Base-by-base conservation (phyloP, 2,113 vertebrate genomes). In the Origma solitaria region DNA sequence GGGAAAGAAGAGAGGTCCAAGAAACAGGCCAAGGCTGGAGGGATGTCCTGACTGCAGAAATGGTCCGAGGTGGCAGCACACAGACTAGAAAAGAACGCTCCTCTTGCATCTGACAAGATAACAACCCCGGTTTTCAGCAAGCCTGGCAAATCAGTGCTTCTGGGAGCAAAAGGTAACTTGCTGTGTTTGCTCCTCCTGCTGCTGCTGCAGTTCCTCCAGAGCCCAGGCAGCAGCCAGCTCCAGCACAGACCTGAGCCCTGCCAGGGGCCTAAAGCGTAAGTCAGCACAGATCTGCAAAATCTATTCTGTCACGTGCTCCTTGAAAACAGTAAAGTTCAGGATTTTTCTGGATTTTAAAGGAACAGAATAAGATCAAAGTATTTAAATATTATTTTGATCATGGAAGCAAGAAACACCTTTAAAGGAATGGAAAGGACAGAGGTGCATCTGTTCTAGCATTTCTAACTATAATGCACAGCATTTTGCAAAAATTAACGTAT, bases 231-330 rank as follows among this genome's bases (percentile, higher is more conserved):
- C 42, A 87, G 57, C 42, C 69, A 66, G 38, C 53, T 33, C 8
- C 1, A 19, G n/a, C 60, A n/a, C 69, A 38, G 31, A n/a, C 17
- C 45, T 40, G 28, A 54, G 6, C 38, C 16, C 30, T 57, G 35
- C 73, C 18, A 61, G 42, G 2, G 8, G 30, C 30, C 57, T n/a
- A 8, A 2, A 18, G 44, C 27, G 4, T 3, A 40, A 30, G 4
- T 2, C 61, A 75, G 38, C 4, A 1, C 50, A 62, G 17, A 35
- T 3, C 56, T 40, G 11, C 38, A 33, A 14, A 54, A 85, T 30
- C 15, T 38, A 1, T 9, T 65, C 64, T 58, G 24, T 13, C 42
- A 42, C 0, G 0, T 33, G n/a, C 60, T 65, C 6, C 42, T 70
- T 35, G 20, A 24, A 50, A 87, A 82, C 3, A 11, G 21, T 3